Base-by-base conservation (phyloP, 2,797 vertebrate genomes). In the Hipposideros larvatus region DNA sequence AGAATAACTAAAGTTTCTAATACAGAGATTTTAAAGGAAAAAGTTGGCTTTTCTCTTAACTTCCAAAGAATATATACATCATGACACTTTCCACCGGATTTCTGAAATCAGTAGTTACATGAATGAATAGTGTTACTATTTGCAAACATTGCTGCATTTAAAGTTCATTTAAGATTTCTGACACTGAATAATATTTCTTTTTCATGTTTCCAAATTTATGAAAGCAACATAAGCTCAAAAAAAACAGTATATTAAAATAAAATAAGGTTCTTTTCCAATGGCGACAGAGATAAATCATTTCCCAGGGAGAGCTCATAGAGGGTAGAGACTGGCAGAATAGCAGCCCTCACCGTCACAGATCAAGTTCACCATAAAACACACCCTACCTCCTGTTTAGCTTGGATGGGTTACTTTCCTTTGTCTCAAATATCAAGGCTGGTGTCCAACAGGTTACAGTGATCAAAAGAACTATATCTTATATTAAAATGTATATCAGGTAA, bases 401-500 rank as follows among this genome's bases (percentile, higher is more conserved):
- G 16, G 70, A 84, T 83, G 87, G 70, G 28, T 88, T 90, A 92
- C 91, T 84, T 13, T 95, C 94, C 28, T 74, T 73, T 94, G 68
- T 90, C 70, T 98, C 88, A 95, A 96, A 92, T 90, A 59, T 91
- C 88, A 97, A 87, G 59, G 51, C 43, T 96, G 79, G 85, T 96
- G 87, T 85, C 84, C 85, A 95, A 85, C 6, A 95, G 48, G 14
- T 51, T 82, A 93, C 7, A 90, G 46, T 11, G 31, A 86, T 83
- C 37, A 88, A 96, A 96, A 93, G 1, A 61, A 86, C 19, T 37
- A 22, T 16, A 22, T 34, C 53, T 59, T 24, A 61, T 7, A 61
- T 66, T 37, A 91, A 84, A 88, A 71, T 63, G 21, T 34, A 13
- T 18, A 63, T 82, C 55, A 63, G 82, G 11, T 63, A 84, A 75